These are phyloP conservation scores for Tachystola acroxantha DNA, from an alignment of 2,888 invertebrate species.

Conservation along the genomic window DNA sequence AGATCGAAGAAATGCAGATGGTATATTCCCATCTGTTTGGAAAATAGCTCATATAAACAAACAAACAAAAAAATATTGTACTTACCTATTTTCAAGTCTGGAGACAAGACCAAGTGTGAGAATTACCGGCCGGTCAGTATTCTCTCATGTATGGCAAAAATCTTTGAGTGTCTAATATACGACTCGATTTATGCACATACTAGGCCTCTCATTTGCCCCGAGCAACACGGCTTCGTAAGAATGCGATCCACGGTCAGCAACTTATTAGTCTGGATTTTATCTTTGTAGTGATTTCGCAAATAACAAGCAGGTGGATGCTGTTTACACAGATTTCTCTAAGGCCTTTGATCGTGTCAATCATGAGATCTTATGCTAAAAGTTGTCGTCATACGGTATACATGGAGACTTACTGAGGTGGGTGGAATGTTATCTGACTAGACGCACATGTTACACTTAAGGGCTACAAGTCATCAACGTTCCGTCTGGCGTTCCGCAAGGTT, in stretches of 20 bases:
- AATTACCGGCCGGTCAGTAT: constrained; percentile 9
- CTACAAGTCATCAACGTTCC: too few relatives aligned
- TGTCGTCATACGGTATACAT: too few relatives aligned
- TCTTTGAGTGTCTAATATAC: constrained; percentile 1
- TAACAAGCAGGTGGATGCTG: too few relatives aligned
- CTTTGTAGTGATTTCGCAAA: not conserved
- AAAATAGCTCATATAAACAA: constrained; percentile 5
- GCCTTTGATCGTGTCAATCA: too few relatives aligned
- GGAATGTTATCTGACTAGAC: too few relatives aligned
- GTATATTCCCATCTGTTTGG: constrained; percentile 4
- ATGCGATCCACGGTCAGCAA: not conserved
- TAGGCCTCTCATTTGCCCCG: not conserved
- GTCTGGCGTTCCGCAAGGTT: too few relatives aligned
- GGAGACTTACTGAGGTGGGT: too few relatives aligned
- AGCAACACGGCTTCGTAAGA: constrained; percentile 6
- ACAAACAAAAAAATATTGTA: too few relatives aligned
- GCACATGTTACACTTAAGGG: too few relatives aligned
- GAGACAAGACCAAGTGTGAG: not conserved
- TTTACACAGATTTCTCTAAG: too few relatives aligned
- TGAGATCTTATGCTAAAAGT: too few relatives aligned
- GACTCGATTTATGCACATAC: not conserved
- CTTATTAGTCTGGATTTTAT: not conserved
- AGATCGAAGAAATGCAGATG: too few relatives aligned
- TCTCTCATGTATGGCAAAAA: constrained; percentile 4
- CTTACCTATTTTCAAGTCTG: constrained; percentile 7